Conservation (phyloP, 1,140 invertebrate species). For the Megalopta genalis region DNA sequence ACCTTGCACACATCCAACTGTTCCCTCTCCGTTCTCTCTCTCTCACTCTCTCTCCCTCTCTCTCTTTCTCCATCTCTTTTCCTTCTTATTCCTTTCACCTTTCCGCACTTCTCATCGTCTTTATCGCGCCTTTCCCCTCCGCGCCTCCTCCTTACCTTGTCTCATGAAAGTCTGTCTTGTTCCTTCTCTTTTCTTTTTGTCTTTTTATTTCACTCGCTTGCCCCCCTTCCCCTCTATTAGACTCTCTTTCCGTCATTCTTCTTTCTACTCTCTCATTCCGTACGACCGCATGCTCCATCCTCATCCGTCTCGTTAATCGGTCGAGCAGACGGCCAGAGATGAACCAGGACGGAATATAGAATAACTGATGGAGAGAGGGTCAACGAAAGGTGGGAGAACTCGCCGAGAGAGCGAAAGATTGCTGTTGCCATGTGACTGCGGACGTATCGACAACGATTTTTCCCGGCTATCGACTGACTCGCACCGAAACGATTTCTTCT, state of each 20-base stretch:
- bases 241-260: slow-evolving; percentile 38
- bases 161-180: slow-evolving; percentile 28
- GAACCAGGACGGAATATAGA: slow-evolving; percentile 60
- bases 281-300: slow-evolving; percentile 4
- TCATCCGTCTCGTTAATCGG: slow-evolving; percentile 25
- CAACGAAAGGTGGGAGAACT: slow-evolving; percentile 44
- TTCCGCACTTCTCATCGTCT: neutral
- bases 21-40: slow-evolving; percentile 33
- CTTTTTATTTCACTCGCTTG: slow-evolving; percentile 36
- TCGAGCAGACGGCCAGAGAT: slow-evolving; percentile 13
- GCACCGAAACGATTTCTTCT: slow-evolving; percentile 20
- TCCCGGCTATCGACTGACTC: slow-evolving; percentile 48
- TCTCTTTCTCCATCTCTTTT: too few relatives aligned
- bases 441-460: slow-evolving; percentile 62
- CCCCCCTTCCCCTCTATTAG: slow-evolving; percentile 25
- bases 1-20: slow-evolving; percentile 67
- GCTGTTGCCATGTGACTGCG: slow-evolving; percentile 73
- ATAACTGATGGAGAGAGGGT: slow-evolving; percentile 54
- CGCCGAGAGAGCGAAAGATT: slow-evolving; percentile 54
- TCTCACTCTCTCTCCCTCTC: too few relatives aligned
- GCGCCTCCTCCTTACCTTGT: slow-evolving; percentile 11
- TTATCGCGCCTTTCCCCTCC: slow-evolving; percentile 52
- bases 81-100: slow-evolving; percentile 5
- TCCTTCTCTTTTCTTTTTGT: slow-evolving; percentile 43
- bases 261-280: slow-evolving; percentile 5